Evolutionary conservation across 2,888 invertebrate species (phyloP), one percentile per base, ranked within the genome.

Genomic region (Cheilosia urbana): DNA sequence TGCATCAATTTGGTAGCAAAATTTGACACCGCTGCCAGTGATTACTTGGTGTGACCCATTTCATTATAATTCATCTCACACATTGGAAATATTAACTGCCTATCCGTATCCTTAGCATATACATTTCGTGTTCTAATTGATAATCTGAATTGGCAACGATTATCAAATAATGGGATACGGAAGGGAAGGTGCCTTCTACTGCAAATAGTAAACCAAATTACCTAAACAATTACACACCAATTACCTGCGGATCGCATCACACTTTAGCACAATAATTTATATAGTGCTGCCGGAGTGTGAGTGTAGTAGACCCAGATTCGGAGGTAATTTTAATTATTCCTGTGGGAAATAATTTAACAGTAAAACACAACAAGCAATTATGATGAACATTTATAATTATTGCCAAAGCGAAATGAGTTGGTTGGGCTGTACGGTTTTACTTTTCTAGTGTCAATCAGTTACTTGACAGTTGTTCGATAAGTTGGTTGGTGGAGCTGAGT

Each of bases 221-320:
- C 75, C 73, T 47, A 84, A 80, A 84, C 79, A 84, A 84, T 84
- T 79, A 84, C 47, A 69, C 73, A 84, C 68, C 83, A 84, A 84
- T 84, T 84, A 84, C 73, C 75, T 79, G 37, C 37, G 69, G 51
- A 69, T 79, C 45, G 45, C 75, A 79, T 79, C 57, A 58, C 62
- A 66, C 71, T 73, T 58, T 78, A 21, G n/a, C 37, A 11, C 47
- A 69, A 69, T 79, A 84, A 84, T 69, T 79, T 75, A 84, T 69
- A 84, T 65, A 51, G 15, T 27, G 34, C 15, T 27, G 45, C 34
- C 15, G 34, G 51, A 9, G 17, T 5, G 19, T 19, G 24, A 6
- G 24, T 72, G 19, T 37, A 11, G 9, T 57, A 68, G 73, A 68
- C 68, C 78, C 21, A 79, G 63, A 73, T 83, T 27, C 51, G 57